Evolutionary conservation across 2,797 vertebrate species (phyloP), one percentile per base, ranked within the genome.

Genomic region (Pteropus rufus): DNA sequence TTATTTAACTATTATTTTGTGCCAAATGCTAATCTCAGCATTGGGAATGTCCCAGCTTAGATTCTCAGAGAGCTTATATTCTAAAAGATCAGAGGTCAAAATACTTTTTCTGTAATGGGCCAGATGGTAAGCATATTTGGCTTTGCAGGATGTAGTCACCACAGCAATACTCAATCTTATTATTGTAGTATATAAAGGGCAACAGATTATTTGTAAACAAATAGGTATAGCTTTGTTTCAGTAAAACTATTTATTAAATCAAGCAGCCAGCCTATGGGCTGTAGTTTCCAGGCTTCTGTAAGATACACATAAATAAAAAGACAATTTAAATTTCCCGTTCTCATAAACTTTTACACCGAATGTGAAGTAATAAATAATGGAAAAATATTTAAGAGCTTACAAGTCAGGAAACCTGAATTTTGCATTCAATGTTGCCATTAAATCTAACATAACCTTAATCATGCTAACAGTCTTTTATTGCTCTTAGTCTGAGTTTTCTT

Each of bases 1-100:
- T 87, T 52, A 19, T 49, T 87, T 73, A 79, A 95, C 79, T 85
- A 36, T 46, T 60, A 80, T 77, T 93, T 94, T 83, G 5, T 87
- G 21, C 10, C 39, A 44, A 89, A 72, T 29, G 89, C 29, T 60
- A 18, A 70, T 64, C 8, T 73, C 41, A 75, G 72, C 21, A 86
- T 2, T 93, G 21, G 8, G 23, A 56, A 81, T 52, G 26, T 34
- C 12, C 12, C 67, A 60, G 64, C 2, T 86, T 21, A 54, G 31
- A 65, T 56, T 79, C 11, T 80, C 62, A 88, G 70, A 16, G 29
- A 65, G 21, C 2, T 82, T 73, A 56, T 4, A 72, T 39, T 72
- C 34, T 34, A 56, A 3, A 39, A 23, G 8, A 12, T 46, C 9
- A 77, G 7, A 6, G 14, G 26, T 81, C 41, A 81, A 91, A 56